These are phyloP conservation scores for Cololabis saira DNA, from an alignment of 2,113 vertebrate genomes.

Conservation along the genomic window DNA sequence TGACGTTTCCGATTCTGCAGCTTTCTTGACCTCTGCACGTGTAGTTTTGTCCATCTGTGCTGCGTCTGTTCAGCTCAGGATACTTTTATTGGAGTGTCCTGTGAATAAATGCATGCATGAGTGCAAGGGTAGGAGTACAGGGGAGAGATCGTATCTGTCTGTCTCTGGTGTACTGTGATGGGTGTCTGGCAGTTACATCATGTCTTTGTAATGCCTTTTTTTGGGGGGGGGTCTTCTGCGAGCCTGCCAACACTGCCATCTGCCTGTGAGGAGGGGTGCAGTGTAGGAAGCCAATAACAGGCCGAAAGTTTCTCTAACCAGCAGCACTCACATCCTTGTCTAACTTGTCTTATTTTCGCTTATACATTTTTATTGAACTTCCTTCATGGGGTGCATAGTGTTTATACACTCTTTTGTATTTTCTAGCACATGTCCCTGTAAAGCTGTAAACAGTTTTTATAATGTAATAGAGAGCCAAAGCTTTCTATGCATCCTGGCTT, in stretches of 20 bases:
- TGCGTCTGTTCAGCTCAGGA: constrained; percentile 1
- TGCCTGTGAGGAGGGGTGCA: constrained; percentile 71
- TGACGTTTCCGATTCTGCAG: constrained; percentile 13
- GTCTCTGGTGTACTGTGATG: constrained; percentile 40
- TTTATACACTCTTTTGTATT: neutral
- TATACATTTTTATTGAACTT: neutral
- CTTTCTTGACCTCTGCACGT: constrained; percentile 14
- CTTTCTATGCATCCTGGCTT: neutral
- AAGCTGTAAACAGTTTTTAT: too few species aligned
- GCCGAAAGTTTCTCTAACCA: constrained; percentile 1
- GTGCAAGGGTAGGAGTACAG: constrained; percentile 12
- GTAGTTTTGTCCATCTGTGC: neutral
- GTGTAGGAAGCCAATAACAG: constrained; percentile 21
- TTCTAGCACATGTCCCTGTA: too few species aligned
- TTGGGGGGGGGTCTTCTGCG: constrained; percentile 5
- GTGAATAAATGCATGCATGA: constrained; percentile 2
- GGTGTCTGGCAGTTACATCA: constrained; percentile 76
- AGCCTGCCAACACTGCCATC: constrained; percentile 75
- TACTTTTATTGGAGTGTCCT: constrained; percentile 12
- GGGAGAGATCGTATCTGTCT: constrained; percentile 39
- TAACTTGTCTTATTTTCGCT: neutral
- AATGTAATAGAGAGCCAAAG: neutral
- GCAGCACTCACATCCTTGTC: neutral
- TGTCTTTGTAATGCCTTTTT: constrained; percentile 70
- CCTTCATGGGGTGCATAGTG: neutral